Conservation (phyloP, 2,113 vertebrate genomes). For the Sclerurus mexicanus region DNA sequence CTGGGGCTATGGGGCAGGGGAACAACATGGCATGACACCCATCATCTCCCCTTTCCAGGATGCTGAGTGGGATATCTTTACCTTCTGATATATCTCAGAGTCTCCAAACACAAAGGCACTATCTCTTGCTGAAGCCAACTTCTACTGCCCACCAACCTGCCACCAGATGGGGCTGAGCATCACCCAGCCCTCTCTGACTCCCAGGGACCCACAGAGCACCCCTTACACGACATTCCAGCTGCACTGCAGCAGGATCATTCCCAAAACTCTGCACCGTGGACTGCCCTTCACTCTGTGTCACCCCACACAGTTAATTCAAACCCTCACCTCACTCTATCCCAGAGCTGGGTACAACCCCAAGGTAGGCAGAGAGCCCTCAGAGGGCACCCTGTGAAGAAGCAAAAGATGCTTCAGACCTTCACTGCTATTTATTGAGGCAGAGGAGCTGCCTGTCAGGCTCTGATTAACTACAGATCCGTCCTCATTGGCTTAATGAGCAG, state of each 20-base stretch:
- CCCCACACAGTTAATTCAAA: neutral
- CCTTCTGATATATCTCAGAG: neutral
- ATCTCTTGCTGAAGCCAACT: neutral
- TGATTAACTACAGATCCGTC: neutral
- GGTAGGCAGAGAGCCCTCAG: neutral
- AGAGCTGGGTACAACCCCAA: neutral
- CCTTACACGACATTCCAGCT: neutral
- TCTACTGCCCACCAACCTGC: accelerated
- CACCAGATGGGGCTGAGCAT: neutral
- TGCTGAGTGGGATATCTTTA: neutral
- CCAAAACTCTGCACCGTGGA: neutral
- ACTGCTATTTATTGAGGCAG: neutral
- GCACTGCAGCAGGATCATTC: neutral
- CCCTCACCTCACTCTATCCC: neutral
- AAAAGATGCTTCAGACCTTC: neutral
- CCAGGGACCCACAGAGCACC: neutral
- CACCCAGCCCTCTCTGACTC: neutral
- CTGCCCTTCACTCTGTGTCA: neutral
- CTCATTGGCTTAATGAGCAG: neutral
- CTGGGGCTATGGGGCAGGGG: neutral
- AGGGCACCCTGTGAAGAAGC: neutral
- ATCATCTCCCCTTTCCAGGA: neutral
- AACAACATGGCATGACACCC: neutral
- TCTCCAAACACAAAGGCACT: neutral
- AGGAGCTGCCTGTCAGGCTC: neutral